Base-by-base conservation (phyloP, 2,113 vertebrate species). In the Oceanites oceanicus region DNA sequence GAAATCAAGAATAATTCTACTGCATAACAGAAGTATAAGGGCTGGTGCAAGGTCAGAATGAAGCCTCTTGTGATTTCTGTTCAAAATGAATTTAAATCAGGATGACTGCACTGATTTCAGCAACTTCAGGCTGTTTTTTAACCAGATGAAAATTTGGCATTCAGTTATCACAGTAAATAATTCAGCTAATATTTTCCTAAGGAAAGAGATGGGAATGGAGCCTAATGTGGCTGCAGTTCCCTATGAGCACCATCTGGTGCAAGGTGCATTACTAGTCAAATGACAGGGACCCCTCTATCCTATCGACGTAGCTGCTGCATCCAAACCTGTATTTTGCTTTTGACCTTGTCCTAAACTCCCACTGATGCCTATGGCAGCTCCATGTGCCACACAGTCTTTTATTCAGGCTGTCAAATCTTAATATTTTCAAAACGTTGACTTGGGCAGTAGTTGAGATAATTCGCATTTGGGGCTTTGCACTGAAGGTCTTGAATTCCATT, bases 21-120 rank as follows among this genome's bases (percentile, higher is more conserved):
- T 92, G 91, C 84, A 82, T 95, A 95, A 94, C 76, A 92, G 77
- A 94, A 95, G 89, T 92, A 49, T 92, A 92, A 94, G 86, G 81
- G 91, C 74, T 95, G 78, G 95, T 92, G 73, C 95, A 97, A 97
- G 94, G 96, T 97, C 91, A 95, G 77, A 94, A 85, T 86, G 62
- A 97, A 96, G 42, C 87, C 86, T 96, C 89, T 85, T 96, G 91
- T 92, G 93, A 96, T 97, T 97, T 94, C 94, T 95, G 81, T 94
- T 95, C 47, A 88, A 96, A 97, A 90, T 86, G 38, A 95, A 97
- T 97, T 95, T 96, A 96, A 97, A 96, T 95, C 94, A 96, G 93
- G 89, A 90, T 97, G 78, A 92, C 89, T 96, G 81, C 50, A 94
- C 61, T 91, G 94, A 96, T 96, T 96, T 97, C 94, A 95, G 81